Evolutionary conservation across 2,888 invertebrate species (phyloP).

Genomic region (Andricus curvator): DNA sequence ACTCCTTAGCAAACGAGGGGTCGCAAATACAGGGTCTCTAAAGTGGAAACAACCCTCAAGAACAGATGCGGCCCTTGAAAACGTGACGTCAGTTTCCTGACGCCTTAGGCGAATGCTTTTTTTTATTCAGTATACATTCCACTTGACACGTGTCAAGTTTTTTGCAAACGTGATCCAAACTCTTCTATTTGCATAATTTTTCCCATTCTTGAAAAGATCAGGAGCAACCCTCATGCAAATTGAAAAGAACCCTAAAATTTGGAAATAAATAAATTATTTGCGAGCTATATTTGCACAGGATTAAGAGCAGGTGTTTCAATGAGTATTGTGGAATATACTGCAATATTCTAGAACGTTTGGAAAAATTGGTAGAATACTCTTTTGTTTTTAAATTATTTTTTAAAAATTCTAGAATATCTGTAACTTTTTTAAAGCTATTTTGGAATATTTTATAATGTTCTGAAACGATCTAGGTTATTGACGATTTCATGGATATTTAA

Average conservation of each 20-base stretch:
- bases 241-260: not conserved
- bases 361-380: too few species aligned
- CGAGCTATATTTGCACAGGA: too few species aligned
- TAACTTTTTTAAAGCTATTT: too few species aligned
- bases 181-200: not conserved
- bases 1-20: not conserved
- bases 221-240: not conserved
- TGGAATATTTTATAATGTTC: too few species aligned
- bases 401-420: too few species aligned
- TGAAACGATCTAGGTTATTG: too few species aligned
- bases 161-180: not conserved
- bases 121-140: not conserved
- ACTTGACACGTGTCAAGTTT: slow-evolving; percentile 13
- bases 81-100: slow-evolving; percentile 43
- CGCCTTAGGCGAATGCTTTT: slow-evolving; percentile 16
- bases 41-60: slow-evolving; percentile 55
- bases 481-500: too few species aligned
- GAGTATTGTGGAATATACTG: not conserved
- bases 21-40: slow-evolving; percentile 4
- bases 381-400: too few species aligned
- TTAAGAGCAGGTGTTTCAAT: too few species aligned
- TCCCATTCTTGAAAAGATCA: not conserved
- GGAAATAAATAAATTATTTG: not conserved
- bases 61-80: slow-evolving; percentile 51
- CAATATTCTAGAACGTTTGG: not conserved